Base-by-base conservation (phyloP, 2,797 vertebrate species). In the Sylvia borin region DNA sequence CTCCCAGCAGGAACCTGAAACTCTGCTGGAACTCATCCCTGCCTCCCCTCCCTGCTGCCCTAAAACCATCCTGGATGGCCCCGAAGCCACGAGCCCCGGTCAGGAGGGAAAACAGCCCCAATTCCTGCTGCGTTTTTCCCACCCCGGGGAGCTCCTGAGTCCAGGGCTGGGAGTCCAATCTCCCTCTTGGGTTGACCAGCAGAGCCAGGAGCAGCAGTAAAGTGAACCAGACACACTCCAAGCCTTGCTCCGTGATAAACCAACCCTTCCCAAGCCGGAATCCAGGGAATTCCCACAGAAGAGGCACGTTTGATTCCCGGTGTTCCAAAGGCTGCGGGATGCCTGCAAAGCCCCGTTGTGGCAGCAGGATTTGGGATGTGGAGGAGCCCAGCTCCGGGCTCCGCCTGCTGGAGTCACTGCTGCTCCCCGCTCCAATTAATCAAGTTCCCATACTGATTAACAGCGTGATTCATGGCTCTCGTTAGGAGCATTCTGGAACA, bases 391-490 rank as follows among this genome's bases (percentile, higher is more conserved):
- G 89, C 81, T 68, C 45, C 10, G 36, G 26, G 50, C 85, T 40
- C 91, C 34, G 65, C 92, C 95, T 58, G 73, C 16, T 60, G 87
- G 25, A 95, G 88, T 66, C 94, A 80, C 73, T 26, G 68, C 76
- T 7, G 31, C 73, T 62, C 90, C 96, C 94, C 83, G 25, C 84
- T 43, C 85, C 97, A 95, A 96, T 95, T 86, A 89, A 94, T 86
- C 91, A 92, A 65, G 50, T 45, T 87, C 96, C 88, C 94, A 61
- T 64, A 57, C 76, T 94, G 96, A 97, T 97, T 95, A 95, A 92
- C 94, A 95, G 96, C 71, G 61, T 95, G 97, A 97, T 96, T 97
- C 95, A 95, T 88, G 92, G 88, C 96, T 85, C 96, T 88, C 77
- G 92, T 90, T 93, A 96, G 95, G 78, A 58, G 71, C 80, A 11